These are phyloP conservation scores for Polydrusus cervinus DNA, from an alignment of 2,888 invertebrate genomes.

Conservation along the genomic window DNA sequence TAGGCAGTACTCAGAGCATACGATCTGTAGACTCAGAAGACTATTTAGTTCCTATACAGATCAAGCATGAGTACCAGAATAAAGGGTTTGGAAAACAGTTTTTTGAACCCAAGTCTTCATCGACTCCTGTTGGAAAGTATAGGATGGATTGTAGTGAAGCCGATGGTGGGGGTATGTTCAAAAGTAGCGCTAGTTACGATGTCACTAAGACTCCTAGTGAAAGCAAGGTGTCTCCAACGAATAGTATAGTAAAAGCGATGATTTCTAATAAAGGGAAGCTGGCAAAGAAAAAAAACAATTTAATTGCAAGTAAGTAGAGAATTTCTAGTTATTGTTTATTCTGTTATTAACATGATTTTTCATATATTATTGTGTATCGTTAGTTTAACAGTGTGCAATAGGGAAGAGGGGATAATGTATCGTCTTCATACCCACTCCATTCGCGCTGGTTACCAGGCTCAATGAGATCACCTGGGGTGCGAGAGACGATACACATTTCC, in stretches of 20 bases:
- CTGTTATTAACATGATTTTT: no score
- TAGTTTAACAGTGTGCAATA: no score
- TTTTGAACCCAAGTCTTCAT: slow-evolving; percentile 66
- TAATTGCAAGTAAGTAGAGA: slow-evolving; percentile 78
- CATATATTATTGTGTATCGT: no score
- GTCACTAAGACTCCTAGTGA: slow-evolving; percentile 63
- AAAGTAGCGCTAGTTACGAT: slow-evolving; percentile 58
- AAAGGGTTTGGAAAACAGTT: slow-evolving; percentile 32
- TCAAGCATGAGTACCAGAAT: slow-evolving; percentile 42
- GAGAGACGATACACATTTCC: no score
- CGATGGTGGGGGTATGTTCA: slow-evolving; percentile 31
- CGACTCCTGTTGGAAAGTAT: slow-evolving; percentile 62
- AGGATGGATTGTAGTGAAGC: slow-evolving; percentile 57
- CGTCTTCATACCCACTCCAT: no score
- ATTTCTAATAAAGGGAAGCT: slow-evolving; percentile 77
- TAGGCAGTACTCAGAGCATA: slow-evolving; percentile 50
- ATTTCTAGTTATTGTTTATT: slow-evolving; percentile 9
- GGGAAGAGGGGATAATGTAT: no score
- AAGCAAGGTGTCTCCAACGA: slow-evolving; percentile 71
- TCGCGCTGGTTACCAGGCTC: no score
- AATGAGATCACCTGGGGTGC: no score
- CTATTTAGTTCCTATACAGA: slow-evolving; percentile 51
- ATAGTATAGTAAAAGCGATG: slow-evolving; percentile 74
- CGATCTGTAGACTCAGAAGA: slow-evolving; percentile 51
- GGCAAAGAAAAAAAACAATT: slow-evolving; percentile 82